phyloP scores from a whole-genome alignment of 1,140 invertebrate species.

The Dendrolimus punctatus region DNA sequence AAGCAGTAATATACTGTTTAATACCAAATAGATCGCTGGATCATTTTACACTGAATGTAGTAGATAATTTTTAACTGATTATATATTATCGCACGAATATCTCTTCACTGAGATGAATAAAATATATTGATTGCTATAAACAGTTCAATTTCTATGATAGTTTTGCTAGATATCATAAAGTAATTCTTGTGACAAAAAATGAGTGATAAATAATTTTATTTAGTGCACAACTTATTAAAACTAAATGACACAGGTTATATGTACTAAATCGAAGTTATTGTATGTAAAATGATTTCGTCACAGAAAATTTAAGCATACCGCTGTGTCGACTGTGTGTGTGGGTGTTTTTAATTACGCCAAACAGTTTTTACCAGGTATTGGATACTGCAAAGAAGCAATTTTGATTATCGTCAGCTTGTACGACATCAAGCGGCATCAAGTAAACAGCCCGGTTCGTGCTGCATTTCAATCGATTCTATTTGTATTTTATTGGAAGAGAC shows the following conservation, averaged over 20 bases:
- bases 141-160: background rate
- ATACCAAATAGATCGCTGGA: too few relatives aligned
- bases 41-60: too few relatives aligned
- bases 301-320: background rate
- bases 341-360: slow-evolving; percentile 47
- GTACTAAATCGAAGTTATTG: too few relatives aligned
- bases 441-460: slow-evolving; percentile 61
- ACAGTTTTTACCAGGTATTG: slow-evolving; percentile 59
- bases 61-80: slow-evolving; percentile 14
- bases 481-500: slow-evolving; percentile 68
- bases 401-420: slow-evolving; percentile 53
- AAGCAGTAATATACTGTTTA: too few relatives aligned
- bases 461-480: slow-evolving; percentile 70
- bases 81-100: slow-evolving; percentile 24
- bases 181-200: too few relatives aligned
- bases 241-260: too few relatives aligned
- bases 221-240: too few relatives aligned
- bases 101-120: slow-evolving; percentile 19
- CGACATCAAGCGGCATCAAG: slow-evolving; percentile 46
- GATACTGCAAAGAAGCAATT: slow-evolving; percentile 63
- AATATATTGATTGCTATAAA: slow-evolving; percentile 13
- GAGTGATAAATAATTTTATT: too few relatives aligned
- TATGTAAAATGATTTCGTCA: background rate
- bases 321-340: slow-evolving; percentile 11
- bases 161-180: too few relatives aligned